Evolutionary conservation across 2,888 invertebrate species (phyloP).

Genomic region (Ferrisia virgata): DNA sequence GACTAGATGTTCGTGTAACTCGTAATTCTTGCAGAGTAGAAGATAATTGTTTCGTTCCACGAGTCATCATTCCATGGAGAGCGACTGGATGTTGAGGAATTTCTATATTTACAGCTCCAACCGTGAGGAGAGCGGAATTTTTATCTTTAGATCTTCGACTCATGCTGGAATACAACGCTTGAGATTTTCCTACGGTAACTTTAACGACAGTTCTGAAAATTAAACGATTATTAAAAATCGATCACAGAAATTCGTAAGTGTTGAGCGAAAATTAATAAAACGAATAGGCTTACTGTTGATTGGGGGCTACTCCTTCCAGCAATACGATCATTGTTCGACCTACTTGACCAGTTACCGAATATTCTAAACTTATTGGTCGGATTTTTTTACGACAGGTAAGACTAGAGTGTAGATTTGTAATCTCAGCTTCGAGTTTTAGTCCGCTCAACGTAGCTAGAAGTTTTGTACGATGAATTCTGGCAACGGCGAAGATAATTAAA

Average conservation of each 20-base stretch:
- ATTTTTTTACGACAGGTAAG: constrained; percentile 86
- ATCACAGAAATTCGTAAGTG: neutral
- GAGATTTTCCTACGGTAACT: constrained; percentile 86
- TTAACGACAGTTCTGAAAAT: constrained; percentile 80
- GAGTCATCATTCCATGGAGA: constrained; percentile 95
- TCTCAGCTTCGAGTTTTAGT: constrained; percentile 89
- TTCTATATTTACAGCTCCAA: constrained; percentile 88
- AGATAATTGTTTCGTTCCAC: constrained; percentile 88
- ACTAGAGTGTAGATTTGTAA: constrained; percentile 86
- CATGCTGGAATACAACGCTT: constrained; percentile 84
- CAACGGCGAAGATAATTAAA: constrained; percentile 81
- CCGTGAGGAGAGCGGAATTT: constrained; percentile 75
- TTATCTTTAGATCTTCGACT: constrained; percentile 72
- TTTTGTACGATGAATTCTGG: constrained; percentile 79
- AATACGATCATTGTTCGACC: constrained; percentile 89
- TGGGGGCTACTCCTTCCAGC: constrained; percentile 84
- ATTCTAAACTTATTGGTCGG: constrained; percentile 67
- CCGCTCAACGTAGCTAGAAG: constrained; percentile 88
- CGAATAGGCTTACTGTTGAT: constrained; percentile 72
- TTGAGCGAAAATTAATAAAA: no score
- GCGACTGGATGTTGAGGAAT: constrained; percentile 98
- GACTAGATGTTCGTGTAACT: constrained; percentile 74
- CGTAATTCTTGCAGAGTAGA: constrained; percentile 86
- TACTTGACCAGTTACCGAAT: constrained; percentile 82
- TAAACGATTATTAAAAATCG: neutral